A percentile compares a stretch with the other conserved stretches of the same genome.
phyloP scores from a whole-genome alignment of 2,888 invertebrate species.

The Timema cristinae region DNA sequence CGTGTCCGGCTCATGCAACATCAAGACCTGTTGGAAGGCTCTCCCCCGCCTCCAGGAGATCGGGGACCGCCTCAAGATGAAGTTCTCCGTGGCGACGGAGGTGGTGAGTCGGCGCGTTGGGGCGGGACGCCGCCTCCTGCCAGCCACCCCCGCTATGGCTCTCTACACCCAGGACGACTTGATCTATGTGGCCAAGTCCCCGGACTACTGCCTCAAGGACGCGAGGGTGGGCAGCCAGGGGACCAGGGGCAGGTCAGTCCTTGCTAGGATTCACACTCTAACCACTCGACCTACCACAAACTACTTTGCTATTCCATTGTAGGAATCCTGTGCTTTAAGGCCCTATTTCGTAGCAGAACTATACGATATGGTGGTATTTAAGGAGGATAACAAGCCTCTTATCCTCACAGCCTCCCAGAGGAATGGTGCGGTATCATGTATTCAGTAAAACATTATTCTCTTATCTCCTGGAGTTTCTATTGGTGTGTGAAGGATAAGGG shows the following conservation, averaged over 20 bases:
- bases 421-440: no score
- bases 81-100: constrained; percentile 56
- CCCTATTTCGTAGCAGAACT: no score
- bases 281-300: no score
- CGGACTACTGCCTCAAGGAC: constrained; percentile 78
- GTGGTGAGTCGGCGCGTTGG: constrained; percentile 42
- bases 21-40: constrained; percentile 77
- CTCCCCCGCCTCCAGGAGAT: constrained; percentile 55
- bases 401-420: no score
- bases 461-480: no score
- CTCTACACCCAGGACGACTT: constrained; percentile 56
- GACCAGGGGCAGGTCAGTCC: constrained; percentile 45
- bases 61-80: constrained; percentile 54
- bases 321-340: no score
- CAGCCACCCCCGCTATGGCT: constrained; percentile 42
- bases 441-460: no score
- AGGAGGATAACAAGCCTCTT: no score
- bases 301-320: no score
- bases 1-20: constrained; percentile 76
- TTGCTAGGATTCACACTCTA: no score
- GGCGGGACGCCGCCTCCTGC: constrained; percentile 44
- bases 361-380: no score
- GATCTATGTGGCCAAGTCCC: constrained; percentile 72
- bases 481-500: no score
- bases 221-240: constrained; percentile 69